These are phyloP conservation scores for Atractosteus spatula DNA, from an alignment of 2,113 vertebrate species.

Conservation along the genomic window DNA sequence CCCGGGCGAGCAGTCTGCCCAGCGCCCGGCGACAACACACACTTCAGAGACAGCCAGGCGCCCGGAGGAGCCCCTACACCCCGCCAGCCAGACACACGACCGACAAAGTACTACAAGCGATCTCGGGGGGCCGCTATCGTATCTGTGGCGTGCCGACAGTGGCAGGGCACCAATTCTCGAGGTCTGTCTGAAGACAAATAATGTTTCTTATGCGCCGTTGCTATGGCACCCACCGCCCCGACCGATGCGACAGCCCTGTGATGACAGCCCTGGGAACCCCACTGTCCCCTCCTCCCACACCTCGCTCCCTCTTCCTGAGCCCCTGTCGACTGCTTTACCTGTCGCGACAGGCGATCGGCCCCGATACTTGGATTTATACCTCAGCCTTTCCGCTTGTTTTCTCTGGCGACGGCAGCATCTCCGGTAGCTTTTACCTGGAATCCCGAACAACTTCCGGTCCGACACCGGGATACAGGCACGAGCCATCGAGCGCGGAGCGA, in stretches of 20 bases:
- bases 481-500: slow-evolving; percentile 51
- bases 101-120: too few species aligned
- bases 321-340: slow-evolving; percentile 4
- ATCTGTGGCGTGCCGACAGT: too few species aligned
- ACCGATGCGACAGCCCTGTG: slow-evolving; percentile 45
- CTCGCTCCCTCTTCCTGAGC: not conserved
- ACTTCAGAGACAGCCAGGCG: too few species aligned
- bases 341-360: slow-evolving; percentile 46
- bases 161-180: slow-evolving; percentile 5
- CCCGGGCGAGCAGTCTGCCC: too few species aligned
- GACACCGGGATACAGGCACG: slow-evolving; percentile 67
- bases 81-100: too few species aligned
- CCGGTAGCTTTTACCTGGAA: slow-evolving; percentile 71
- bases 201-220: slow-evolving; percentile 62
- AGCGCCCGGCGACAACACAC: too few species aligned
- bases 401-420: slow-evolving; percentile 74
- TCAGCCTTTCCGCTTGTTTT: slow-evolving; percentile 69
- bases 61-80: too few species aligned
- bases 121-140: not conserved
- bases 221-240: slow-evolving; percentile 68
- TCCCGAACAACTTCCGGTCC: slow-evolving; percentile 76
- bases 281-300: slow-evolving; percentile 1
- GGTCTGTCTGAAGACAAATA: slow-evolving; percentile 36
- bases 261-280: not conserved
- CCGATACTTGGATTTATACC: slow-evolving; percentile 49